These are phyloP conservation scores for Parazoanthus atlanticus DNA, from an alignment of 92 coral and sea anemone genomes.

Conservation along the genomic window DNA sequence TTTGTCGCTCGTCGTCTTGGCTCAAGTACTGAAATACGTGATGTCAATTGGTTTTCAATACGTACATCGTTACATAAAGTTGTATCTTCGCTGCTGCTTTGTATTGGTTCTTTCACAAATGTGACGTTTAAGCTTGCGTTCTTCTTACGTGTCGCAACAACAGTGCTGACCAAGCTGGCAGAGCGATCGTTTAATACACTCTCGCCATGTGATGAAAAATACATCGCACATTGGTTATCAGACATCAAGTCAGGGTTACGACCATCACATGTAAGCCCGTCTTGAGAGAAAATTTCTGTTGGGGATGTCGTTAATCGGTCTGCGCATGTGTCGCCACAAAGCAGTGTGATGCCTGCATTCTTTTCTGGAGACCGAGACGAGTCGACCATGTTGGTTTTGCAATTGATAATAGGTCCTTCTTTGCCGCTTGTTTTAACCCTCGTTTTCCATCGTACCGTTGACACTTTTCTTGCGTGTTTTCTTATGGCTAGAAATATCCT, in stretches of 20 bases:
- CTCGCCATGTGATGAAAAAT: not conserved
- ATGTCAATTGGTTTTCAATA: not conserved
- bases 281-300: conserved; percentile 20
- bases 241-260: not conserved
- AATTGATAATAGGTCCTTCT: not conserved
- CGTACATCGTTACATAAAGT: not conserved
- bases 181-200: not conserved
- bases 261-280: conserved; percentile 2
- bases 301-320: not conserved
- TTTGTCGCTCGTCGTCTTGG: conserved; percentile 10
- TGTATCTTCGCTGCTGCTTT: not conserved
- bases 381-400: not conserved
- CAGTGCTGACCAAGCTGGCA: not conserved
- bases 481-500: conserved; percentile 77
- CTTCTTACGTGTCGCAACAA: not conserved
- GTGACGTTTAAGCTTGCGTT: not conserved
- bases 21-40: not conserved
- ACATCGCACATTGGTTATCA: not conserved
- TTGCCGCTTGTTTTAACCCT: not conserved
- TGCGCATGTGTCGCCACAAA: not conserved
- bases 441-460: conserved; percentile 42
- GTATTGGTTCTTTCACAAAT: not conserved
- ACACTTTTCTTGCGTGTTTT: conserved; percentile 69
- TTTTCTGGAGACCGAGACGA: not conserved
- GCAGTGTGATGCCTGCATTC: not conserved